Percentiles rank a stretch among this genome's conserved stretches.
These are phyloP conservation scores for Coelinius sp. DNA, from an alignment of 2,888 invertebrate species.

Conservation along the genomic window DNA sequence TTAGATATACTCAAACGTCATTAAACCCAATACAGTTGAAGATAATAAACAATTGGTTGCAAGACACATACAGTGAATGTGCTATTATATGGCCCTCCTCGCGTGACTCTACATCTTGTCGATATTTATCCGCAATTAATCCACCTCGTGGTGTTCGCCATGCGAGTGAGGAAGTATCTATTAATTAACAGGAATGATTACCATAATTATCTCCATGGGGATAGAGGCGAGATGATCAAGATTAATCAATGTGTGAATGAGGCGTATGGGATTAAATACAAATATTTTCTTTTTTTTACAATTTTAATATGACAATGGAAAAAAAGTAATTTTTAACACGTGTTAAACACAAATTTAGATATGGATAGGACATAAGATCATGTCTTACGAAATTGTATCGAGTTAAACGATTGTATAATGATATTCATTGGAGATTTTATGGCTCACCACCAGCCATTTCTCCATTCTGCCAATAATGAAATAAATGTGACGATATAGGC, in stretches of 20 bases:
- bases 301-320: too few species aligned
- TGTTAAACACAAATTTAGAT: too few species aligned
- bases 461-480: not conserved
- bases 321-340: too few species aligned
- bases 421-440: not conserved
- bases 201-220: constrained; percentile 38
- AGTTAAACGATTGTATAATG: constrained; percentile 18
- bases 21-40: not conserved
- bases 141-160: constrained; percentile 24
- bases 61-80: constrained; percentile 16
- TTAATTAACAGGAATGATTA: constrained; percentile 42
- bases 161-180: constrained; percentile 37
- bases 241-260: constrained; percentile 40
- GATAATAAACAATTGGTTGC: constrained; percentile 17
- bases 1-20: not conserved
- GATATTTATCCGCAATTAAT: constrained; percentile 43
- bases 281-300: too few species aligned
- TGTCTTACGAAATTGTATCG: too few species aligned
- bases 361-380: too few species aligned
- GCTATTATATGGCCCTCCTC: constrained; percentile 37
- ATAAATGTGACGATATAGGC: constrained; percentile 8
- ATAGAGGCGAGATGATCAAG: constrained; percentile 35
- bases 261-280: constrained; percentile 18
- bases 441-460: not conserved
- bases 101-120: constrained; percentile 42